Conservation (phyloP, 2,113 vertebrate genomes). For the Coptodon rendalli region DNA sequence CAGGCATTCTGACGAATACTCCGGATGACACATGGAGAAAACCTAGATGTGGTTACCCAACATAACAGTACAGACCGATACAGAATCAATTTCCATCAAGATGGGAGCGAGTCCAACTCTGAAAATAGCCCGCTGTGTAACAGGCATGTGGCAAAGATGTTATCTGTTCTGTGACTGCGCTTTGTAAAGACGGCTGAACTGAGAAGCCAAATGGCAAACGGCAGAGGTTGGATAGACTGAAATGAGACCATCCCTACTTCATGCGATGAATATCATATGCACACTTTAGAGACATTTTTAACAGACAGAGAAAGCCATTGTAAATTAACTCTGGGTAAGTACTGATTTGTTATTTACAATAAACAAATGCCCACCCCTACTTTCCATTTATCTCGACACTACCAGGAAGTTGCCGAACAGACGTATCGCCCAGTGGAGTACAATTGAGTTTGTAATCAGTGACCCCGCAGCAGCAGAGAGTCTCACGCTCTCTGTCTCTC, state of each 20-base stretch:
- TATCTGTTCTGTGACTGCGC: neutral
- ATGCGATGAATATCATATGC: neutral
- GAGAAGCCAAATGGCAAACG: neutral
- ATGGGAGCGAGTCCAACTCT: neutral
- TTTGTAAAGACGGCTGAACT: neutral
- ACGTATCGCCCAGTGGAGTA: conserved; percentile 51
- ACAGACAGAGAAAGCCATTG: neutral
- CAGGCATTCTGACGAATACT: neutral
- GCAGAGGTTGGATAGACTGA: neutral
- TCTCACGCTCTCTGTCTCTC: conserved; percentile 26
- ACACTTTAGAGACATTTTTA: neutral
- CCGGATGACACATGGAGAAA: neutral
- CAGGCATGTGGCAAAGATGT: neutral
- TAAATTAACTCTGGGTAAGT: neutral
- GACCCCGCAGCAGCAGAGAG: conserved; percentile 48
- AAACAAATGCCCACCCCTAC: neutral
- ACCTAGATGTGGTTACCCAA: neutral
- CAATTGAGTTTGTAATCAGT: conserved; percentile 65
- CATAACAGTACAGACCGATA: neutral
- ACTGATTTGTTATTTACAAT: neutral
- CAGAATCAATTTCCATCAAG: neutral
- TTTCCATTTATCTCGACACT: conserved; percentile 44
- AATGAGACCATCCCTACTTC: neutral
- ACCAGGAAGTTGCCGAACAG: conserved; percentile 58
- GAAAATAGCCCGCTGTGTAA: neutral